Evolutionary conservation across 2,797 vertebrate species (phyloP), one percentile per base, ranked within the genome.

Genomic region (Gallirallus australis): DNA sequence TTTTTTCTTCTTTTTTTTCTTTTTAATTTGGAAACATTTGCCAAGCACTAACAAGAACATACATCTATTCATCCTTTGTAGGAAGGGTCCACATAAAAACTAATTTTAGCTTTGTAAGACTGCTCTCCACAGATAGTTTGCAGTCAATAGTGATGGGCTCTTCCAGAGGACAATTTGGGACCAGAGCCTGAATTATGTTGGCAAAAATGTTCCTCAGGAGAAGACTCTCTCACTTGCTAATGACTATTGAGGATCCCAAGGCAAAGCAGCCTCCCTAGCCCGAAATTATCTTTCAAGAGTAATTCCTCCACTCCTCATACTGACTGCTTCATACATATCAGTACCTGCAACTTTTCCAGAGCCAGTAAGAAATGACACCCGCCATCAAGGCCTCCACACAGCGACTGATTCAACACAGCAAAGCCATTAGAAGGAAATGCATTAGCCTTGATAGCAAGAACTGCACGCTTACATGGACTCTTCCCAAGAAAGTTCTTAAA

Each of bases 361-460:
- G 79, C 24, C 78, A 83, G 37, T 61, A 66, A 92, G 65, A 76
- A 33, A 19, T 85, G 85, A 69, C 86, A 95, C 53, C 80, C 73
- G 53, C 30, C 79, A 87, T 64, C 68, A 75, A 86, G 69, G n/a
- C 28, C 0, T 47, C 79, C 83, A 90, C 16, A 0, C 3, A 6
- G 92, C 73, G 66, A 72, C 86, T 86, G 81, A 95, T 86, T 96
- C 92, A 93, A 86, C 90, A 66, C 86, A 89, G 73, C 81, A 87
- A 53, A 90, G 77, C 83, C 88, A 95, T 96, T 95, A 95, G 89
- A 93, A 92, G 82, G 63, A 96, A 97, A 84, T 83, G 53, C 90
- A 96, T 95, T 97, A 96, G 89, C 82, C 96, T 78, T 94, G 95
- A 94, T 89, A 85, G 89, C 89, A 93, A 91, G 33, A 86, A 77